phyloP scores from a whole-genome alignment of 2,113 vertebrate species.

The Petromus typicus region DNA sequence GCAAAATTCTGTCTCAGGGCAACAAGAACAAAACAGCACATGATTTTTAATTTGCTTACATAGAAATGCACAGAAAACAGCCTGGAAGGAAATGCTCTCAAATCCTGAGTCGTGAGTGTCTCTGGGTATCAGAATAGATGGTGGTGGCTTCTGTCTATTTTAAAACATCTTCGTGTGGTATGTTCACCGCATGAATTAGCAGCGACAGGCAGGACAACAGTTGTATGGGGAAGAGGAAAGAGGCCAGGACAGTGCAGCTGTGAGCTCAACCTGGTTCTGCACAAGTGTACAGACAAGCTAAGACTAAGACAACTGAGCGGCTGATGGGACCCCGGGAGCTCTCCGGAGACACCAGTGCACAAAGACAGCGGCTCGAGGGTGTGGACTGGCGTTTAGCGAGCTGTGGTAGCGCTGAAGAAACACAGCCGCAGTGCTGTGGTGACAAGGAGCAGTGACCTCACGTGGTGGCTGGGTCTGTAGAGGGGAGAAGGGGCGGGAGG shows the following conservation, averaged over 20 bases:
- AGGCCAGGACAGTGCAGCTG: neutral
- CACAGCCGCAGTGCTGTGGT: neutral
- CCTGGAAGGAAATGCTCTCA: neutral
- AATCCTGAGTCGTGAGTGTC: neutral
- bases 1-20: neutral
- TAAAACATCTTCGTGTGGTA: neutral
- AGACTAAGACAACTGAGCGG: neutral
- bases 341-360: neutral
- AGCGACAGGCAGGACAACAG: neutral
- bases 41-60: neutral
- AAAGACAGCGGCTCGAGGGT: neutral
- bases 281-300: neutral
- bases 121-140: neutral
- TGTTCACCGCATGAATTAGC: neutral
- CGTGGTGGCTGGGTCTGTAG: neutral
- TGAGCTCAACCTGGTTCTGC: neutral
- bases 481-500: neutral
- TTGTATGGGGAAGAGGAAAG: neutral
- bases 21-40: neutral
- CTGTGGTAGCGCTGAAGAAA: neutral
- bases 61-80: neutral
- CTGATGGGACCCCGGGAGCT: neutral
- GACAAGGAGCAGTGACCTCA: neutral
- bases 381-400: neutral
- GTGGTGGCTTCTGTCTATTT: constrained; percentile 13